These are phyloP conservation scores for Scalopus aquaticus DNA, from an alignment of 2,113 vertebrate species.

Conservation along the genomic window DNA sequence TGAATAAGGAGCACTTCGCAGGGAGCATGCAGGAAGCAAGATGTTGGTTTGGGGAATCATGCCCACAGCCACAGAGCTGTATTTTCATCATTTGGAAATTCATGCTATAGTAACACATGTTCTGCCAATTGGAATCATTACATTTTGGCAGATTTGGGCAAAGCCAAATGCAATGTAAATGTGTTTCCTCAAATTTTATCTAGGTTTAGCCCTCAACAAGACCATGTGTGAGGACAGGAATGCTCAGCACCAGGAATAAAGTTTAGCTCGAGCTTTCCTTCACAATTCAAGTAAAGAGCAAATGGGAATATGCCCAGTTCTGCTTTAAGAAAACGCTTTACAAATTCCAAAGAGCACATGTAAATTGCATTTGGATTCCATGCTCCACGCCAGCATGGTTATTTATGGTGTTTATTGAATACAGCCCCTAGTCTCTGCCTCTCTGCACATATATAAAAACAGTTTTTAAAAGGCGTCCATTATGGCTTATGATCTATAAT, in stretches of 20 bases:
- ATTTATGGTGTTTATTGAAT: slow-evolving; percentile 68
- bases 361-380: slow-evolving; percentile 64
- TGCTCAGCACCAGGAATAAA: background rate
- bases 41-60: background rate
- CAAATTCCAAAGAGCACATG: slow-evolving; percentile 23
- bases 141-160: background rate
- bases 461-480: slow-evolving; percentile 57
- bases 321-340: slow-evolving; percentile 48
- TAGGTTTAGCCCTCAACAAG: background rate
- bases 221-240: background rate
- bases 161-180: background rate
- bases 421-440: slow-evolving; percentile 49
- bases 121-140: background rate
- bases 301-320: slow-evolving; percentile 2
- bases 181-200: background rate
- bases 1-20: background rate
- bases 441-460: slow-evolving; percentile 66
- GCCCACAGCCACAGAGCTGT: background rate
- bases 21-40: background rate
- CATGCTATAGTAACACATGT: background rate
- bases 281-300: slow-evolving; percentile 5
- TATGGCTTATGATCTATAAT: slow-evolving; percentile 64
- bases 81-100: background rate
- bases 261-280: background rate
- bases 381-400: background rate